Base-by-base conservation (phyloP, 1,140 invertebrate genomes). In the Aphelinus atriplicis region DNA sequence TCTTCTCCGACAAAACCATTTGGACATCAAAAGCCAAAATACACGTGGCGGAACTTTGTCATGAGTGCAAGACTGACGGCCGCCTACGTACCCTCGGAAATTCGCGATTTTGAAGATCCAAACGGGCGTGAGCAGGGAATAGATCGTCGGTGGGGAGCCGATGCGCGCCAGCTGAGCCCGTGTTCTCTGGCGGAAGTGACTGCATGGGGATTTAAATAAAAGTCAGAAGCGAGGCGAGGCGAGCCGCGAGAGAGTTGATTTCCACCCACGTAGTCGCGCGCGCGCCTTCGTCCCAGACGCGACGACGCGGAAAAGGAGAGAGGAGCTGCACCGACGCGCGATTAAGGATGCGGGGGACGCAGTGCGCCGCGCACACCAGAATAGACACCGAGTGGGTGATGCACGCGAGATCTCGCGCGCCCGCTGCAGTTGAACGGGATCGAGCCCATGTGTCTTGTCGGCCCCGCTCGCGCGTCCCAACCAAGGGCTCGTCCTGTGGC, bases 191-290 rank as follows among this genome's bases (percentile, higher is more conserved):
- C 61, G 74, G 75, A 83, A 83, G 83, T 79, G 76, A 77, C 75
- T 77, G 26, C 26, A 26, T 26, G 26, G 75, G 81, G 66, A 71
- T 84, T 80, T 75, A 82, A 82, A 81, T 79, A 81, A 83, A 82
- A 82, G 75, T 75, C 56, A 55, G 10, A 43, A 26, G 26, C 26
- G 26, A 26, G 26, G 26, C 26, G 26, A 26, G 26, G 66, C 46
- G 72, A 79, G 65, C 74, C 26, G 26, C 26, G 26, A 77, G 58
- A 65, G 63, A 63, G 60, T 58, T 62, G 43, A 56, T 81, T 81
- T 80, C 62, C 78, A 75, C 80, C 77, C 78, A 81, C 82, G 75
- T 45, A 26, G 26, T 26, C 53, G 64, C 51, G 71, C 63, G 56
- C 71, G 47, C 48, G 55, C 10, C 51, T 63, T 53, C 26, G 65